Percentiles rank a stretch among this genome's conserved stretches.
phyloP scores from a whole-genome alignment of 2,113 vertebrate species.

The Genyomyrus donnyi region DNA sequence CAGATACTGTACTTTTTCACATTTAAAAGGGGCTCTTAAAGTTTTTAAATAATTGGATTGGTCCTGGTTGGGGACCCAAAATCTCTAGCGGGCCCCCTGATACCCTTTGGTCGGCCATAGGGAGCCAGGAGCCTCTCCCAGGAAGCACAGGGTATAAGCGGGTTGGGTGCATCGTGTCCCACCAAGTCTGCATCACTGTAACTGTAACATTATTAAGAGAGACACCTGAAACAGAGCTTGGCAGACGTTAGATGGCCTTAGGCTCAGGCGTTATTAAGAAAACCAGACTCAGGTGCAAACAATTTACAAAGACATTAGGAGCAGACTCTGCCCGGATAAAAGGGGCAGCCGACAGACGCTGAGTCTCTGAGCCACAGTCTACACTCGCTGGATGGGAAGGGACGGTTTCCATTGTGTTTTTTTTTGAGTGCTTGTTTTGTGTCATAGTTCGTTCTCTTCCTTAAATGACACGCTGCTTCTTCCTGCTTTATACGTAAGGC shows the following conservation, averaged over 20 bases:
- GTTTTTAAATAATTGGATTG: too few species aligned
- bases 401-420: background rate
- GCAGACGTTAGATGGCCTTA: background rate
- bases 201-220: background rate
- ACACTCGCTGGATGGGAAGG: background rate
- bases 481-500: background rate
- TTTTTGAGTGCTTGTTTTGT: background rate
- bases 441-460: background rate
- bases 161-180: background rate
- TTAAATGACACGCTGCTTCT: background rate
- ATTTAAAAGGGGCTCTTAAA: too few species aligned
- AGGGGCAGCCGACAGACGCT: background rate
- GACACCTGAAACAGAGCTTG: background rate
- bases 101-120: background rate
- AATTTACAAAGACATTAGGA: background rate
- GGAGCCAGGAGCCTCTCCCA: background rate
- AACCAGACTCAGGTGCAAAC: background rate
- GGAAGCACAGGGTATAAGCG: background rate
- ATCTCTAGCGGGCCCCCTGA: background rate
- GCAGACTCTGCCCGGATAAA: background rate
- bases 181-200: background rate
- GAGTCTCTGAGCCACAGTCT: background rate
- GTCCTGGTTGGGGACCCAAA: too few species aligned
- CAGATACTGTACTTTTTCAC: too few species aligned
- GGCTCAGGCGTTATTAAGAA: background rate